Evolutionary conservation across 2,888 invertebrate species (phyloP), one percentile per base, ranked within the genome.

Genomic region (Hemicrepidius hirtus): DNA sequence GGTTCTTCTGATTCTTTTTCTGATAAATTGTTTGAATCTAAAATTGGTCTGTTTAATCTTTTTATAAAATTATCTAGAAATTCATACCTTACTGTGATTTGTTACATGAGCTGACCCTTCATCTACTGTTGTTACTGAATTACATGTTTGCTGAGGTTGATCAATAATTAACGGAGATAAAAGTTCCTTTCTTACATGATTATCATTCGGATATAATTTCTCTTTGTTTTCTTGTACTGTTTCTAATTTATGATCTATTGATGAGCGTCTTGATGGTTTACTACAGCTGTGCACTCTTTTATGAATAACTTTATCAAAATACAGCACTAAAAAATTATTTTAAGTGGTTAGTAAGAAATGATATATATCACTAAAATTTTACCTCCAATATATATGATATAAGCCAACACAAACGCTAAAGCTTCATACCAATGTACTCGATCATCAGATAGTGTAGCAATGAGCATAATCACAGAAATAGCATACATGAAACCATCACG

Each of bases 341-440:
- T 10, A 13, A 24, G 20, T 50, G 1, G 6, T 6, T n/a, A n/a
- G 5, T 20, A 2, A n/a, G 12, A 21, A n/a, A 9, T 21, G 2
- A 50, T 10, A 12, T 10, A 59, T 3, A 18, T 41, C n/a, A n/a
- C 18, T 53, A 18, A 41, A n/a, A 24, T 24, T 44, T 55, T 86
- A 92, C 92, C 89, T 73, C 89, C 80, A 76, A 93, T 92, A 80
- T 93, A 94, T 35, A 92, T 81, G 62, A 88, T 87, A 83, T 94
- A 94, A 84, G 91, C 88, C n/a, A 90, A 82, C n/a, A 94, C 90
- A 68, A 94, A 89, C 46, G 91, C 85, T 37, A 92, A 83, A 3
- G 92, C 92, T 86, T 94, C 94, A 83, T 91, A 92, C 94, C 94
- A 94, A 83, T 91, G 90, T 76, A 94, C 88, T 79, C 86, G 87